These are phyloP conservation scores for Vombatus ursinus DNA, from an alignment of 2,113 vertebrate genomes.

Conservation along the genomic window DNA sequence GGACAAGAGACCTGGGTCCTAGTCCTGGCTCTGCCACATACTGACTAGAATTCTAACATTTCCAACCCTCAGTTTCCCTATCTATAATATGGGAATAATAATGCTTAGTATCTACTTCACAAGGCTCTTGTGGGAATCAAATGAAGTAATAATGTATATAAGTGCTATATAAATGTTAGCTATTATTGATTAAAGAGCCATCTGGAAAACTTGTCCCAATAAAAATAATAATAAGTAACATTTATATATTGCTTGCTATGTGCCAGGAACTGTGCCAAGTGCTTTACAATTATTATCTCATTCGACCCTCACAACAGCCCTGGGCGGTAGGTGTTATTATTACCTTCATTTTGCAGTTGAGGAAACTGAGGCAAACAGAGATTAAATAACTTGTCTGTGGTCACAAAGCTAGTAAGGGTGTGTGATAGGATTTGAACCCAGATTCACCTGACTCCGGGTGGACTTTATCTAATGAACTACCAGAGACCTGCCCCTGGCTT, in stretches of 20 bases:
- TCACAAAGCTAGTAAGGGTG: not conserved
- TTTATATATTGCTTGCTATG: not conserved
- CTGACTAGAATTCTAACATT: not conserved
- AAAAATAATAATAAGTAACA: not conserved
- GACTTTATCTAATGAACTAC: not conserved
- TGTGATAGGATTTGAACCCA: not conserved
- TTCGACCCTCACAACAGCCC: not conserved
- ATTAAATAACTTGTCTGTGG: not conserved
- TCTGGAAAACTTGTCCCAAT: not conserved
- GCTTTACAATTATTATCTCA: not conserved
- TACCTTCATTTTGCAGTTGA: not conserved
- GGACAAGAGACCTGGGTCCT: not conserved
- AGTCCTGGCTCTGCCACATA: not conserved
- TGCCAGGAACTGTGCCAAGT: not conserved
- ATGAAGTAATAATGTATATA: not conserved
- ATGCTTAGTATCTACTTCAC: not conserved
- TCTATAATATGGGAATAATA: not conserved
- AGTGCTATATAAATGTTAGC: not conserved
- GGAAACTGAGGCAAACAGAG: not conserved
- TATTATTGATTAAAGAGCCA: not conserved
- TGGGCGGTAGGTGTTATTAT: not conserved
- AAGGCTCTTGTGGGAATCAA: not conserved
- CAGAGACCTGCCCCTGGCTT: not conserved
- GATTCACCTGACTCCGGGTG: not conserved
- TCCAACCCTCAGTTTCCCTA: not conserved